These are phyloP conservation scores for Rhynchonema sp. DNA, from an alignment of 2,888 invertebrate genomes.

Conservation along the genomic window DNA sequence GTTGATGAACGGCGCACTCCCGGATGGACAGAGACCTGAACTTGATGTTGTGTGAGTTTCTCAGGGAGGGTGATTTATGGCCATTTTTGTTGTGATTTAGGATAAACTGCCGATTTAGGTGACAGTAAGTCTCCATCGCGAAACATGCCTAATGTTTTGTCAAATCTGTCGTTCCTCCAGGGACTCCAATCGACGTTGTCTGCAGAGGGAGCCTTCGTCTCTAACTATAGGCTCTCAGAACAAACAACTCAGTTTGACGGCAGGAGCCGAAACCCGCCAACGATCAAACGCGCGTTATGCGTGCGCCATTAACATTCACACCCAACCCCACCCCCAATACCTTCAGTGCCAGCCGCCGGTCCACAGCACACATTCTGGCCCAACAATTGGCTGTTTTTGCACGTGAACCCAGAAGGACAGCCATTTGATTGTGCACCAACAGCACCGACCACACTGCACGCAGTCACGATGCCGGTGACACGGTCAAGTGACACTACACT, in stretches of 20 bases:
- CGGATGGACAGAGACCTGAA: conserved; percentile 17
- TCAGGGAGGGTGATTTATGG: too few relatives aligned
- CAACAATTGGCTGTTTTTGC: conserved; percentile 20
- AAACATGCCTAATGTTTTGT: too few relatives aligned
- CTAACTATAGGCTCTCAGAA: too few relatives aligned
- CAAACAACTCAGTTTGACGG: too few relatives aligned
- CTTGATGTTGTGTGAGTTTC: neutral
- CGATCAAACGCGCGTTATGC: too few relatives aligned
- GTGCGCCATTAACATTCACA: too few relatives aligned
- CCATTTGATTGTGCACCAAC: neutral
- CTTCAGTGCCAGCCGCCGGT: neutral
- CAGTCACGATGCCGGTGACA: neutral
- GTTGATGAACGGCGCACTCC: conserved; percentile 24
- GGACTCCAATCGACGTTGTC: too few relatives aligned
- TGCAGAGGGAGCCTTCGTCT: too few relatives aligned
- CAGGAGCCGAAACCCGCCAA: too few relatives aligned
- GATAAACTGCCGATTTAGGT: neutral
- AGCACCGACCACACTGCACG: neutral
- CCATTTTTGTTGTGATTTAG: too few relatives aligned
- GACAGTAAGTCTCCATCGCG: neutral
- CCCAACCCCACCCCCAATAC: too few relatives aligned
- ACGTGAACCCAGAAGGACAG: conserved; percentile 15
- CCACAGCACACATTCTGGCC: conserved; percentile 27
- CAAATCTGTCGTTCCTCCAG: too few relatives aligned
- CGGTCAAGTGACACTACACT: neutral